Conservation (phyloP, 92 coral and sea anemone species). For the Porites divaricata region DNA sequence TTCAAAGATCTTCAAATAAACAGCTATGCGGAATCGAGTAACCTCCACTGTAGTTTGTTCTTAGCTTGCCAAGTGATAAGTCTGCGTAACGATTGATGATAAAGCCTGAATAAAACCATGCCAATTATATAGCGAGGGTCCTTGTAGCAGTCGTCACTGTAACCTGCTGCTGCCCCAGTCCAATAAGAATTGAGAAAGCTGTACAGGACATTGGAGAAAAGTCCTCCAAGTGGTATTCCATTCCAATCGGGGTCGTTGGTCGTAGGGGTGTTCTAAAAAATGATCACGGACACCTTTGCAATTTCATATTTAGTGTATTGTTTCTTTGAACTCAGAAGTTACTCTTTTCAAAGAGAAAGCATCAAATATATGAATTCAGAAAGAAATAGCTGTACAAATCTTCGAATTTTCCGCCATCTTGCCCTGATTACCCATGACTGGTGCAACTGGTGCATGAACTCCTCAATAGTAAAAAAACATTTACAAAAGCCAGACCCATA, state of each 20-base stretch:
- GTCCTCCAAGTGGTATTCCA: constrained; percentile 61
- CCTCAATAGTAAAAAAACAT: no score
- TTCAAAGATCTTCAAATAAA: constrained; percentile 42
- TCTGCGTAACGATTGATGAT: constrained; percentile 64
- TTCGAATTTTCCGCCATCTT: no score
- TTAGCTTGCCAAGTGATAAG: constrained; percentile 41
- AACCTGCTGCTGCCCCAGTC: constrained; percentile 50
- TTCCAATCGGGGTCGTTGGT: constrained; percentile 61
- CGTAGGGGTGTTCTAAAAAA: no score
- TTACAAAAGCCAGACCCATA: no score
- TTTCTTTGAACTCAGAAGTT: no score
- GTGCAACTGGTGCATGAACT: no score
- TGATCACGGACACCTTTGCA: no score
- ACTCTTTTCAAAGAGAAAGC: no score
- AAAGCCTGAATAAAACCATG: constrained; percentile 45
- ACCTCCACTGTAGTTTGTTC: constrained; percentile 25
- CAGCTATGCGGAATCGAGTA: constrained; percentile 56
- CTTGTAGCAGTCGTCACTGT: constrained; percentile 35
- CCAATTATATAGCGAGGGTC: constrained; percentile 70
- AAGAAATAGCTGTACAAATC: no score
- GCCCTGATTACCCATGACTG: no score
- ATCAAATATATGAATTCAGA: no score
- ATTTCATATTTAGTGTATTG: no score
- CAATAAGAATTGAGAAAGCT: constrained; percentile 70
- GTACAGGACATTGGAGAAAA: constrained; percentile 58